These are phyloP conservation scores for Tamias sibiricus DNA, from an alignment of 2,113 vertebrate genomes.

Conservation along the genomic window DNA sequence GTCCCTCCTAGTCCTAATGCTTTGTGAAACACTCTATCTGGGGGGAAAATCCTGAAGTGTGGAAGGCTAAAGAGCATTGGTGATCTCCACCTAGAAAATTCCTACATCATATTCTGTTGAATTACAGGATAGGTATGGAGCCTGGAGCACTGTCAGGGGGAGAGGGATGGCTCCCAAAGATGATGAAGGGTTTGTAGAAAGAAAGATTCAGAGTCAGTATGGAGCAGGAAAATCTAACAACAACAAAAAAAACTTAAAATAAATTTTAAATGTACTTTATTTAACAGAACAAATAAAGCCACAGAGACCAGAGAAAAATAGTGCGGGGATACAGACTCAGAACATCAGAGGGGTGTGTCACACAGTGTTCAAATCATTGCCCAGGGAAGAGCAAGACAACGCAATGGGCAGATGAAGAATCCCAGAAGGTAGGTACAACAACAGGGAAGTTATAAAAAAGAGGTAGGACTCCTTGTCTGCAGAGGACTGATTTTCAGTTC, in stretches of 20 bases:
- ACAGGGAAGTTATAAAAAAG: neutral
- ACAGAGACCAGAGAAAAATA: neutral
- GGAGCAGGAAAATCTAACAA: neutral
- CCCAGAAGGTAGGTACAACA: neutral
- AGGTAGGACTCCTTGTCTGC: neutral
- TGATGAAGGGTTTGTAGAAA: neutral
- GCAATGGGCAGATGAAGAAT: neutral
- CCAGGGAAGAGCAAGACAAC: neutral
- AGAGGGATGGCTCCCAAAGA: neutral
- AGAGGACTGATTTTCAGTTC: neutral
- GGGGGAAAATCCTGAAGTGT: neutral
- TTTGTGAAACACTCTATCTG: neutral
- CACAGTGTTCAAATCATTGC: neutral
- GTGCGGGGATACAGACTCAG: neutral
- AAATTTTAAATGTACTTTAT: conserved; percentile 41
- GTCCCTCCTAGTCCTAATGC: neutral
- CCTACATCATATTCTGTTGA: neutral
- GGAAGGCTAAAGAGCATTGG: neutral
- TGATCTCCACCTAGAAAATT: neutral
- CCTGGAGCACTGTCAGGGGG: neutral
- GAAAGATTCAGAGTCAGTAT: neutral
- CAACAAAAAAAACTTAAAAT: neutral
- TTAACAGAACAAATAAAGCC: neutral
- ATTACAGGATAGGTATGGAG: neutral
- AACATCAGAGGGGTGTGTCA: neutral